Evolutionary conservation across 92 coral and sea anemone genomes (phyloP).

Genomic region (Paramuricea clavata): DNA sequence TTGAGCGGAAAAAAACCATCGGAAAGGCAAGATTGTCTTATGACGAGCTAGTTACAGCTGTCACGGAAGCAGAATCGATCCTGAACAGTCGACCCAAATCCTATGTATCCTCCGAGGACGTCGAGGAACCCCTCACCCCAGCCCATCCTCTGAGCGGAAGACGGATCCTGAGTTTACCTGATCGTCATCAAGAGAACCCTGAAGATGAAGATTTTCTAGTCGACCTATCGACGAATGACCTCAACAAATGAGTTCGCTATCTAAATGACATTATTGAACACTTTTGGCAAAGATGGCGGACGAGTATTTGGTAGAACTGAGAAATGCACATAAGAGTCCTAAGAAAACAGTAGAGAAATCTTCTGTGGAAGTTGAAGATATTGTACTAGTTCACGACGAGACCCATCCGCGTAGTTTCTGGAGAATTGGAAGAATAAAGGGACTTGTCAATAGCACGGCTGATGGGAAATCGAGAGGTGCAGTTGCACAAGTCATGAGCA

Average conservation of each 20-base stretch:
- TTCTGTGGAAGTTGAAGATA: constrained; percentile 35
- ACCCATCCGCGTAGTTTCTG: constrained; percentile 47
- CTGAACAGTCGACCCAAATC: constrained; percentile 69
- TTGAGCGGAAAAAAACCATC: constrained; percentile 62
- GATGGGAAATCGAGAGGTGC: constrained; percentile 69
- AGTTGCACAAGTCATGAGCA: constrained; percentile 60
- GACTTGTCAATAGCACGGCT: constrained; percentile 51
- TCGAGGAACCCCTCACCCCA: constrained; percentile 71
- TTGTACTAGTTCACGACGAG: constrained; percentile 56
- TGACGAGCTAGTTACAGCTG: constrained; percentile 61
- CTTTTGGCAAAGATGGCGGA: constrained; percentile 73
- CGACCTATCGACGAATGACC: constrained; percentile 29
- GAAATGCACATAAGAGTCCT: constrained; percentile 46
- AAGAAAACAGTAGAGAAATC: constrained; percentile 19
- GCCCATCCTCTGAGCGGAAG: constrained; percentile 65
- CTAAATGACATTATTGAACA: constrained; percentile 49
- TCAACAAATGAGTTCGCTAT: constrained; percentile 50
- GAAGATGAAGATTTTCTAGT: constrained; percentile 34
- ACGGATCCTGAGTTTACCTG: constrained; percentile 59
- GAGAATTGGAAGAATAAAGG: constrained; percentile 48
- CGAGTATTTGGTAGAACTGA: constrained; percentile 67
- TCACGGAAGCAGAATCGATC: constrained; percentile 57
- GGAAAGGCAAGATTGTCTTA: constrained; percentile 65
- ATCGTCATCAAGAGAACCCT: constrained; percentile 6
- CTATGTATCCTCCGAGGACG: constrained; percentile 61